Conservation (phyloP, 2,797 vertebrate species). For the Pelobates cultripes region DNA sequence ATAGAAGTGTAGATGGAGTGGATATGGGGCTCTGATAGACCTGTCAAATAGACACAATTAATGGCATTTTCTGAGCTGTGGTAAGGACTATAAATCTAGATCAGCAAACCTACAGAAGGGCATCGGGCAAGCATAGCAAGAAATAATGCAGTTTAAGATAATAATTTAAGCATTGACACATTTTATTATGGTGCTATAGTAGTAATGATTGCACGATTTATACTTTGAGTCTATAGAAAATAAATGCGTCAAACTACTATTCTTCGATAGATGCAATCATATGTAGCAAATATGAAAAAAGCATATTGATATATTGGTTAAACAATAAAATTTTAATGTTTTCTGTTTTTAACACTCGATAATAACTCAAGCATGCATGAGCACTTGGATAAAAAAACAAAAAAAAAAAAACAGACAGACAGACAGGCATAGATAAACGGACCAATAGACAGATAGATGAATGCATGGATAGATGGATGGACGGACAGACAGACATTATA, state of each 20-base stretch:
- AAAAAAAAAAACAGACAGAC: no score
- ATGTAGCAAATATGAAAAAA: neutral
- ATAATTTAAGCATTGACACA: slow-evolving; percentile 19
- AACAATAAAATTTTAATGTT: neutral
- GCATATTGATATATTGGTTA: neutral
- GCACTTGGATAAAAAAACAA: no score
- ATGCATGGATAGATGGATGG: no score
- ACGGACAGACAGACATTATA: no score
- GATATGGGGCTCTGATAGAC: slow-evolving; percentile 23
- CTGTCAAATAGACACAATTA: slow-evolving; percentile 38
- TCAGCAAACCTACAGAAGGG: slow-evolving; percentile 11
- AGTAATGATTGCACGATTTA: slow-evolving; percentile 4
- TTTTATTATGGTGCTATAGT: slow-evolving; percentile 16
- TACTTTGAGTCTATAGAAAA: neutral
- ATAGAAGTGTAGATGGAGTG: slow-evolving; percentile 11
- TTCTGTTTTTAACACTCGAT: no score
- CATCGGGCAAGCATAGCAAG: slow-evolving; percentile 21
- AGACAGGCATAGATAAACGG: no score
- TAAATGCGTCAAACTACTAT: neutral
- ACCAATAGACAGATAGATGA: no score
- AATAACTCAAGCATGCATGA: no score
- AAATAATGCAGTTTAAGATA: slow-evolving; percentile 22
- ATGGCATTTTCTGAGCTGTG: slow-evolving; percentile 18
- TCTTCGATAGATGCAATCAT: neutral
- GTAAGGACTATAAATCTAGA: slow-evolving; percentile 23